Evolutionary conservation across 2,113 vertebrate genomes (phyloP).

Genomic region (Chiloscyllium plagiosum): DNA sequence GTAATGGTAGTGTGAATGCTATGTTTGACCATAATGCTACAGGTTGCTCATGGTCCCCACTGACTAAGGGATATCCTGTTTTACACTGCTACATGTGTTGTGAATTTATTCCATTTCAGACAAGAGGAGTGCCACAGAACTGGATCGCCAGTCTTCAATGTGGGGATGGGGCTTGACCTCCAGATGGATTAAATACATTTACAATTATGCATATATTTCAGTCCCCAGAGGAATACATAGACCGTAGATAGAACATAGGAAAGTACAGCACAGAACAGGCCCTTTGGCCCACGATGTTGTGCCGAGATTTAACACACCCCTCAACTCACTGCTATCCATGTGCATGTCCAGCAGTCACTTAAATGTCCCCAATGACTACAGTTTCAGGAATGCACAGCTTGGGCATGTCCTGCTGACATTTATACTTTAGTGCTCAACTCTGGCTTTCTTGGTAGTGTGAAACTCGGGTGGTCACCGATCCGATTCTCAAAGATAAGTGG

Average conservation of each 20-base stretch:
- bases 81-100: not conserved
- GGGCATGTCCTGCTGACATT: not conserved
- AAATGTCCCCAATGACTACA: too few species aligned
- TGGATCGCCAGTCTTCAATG: not conserved
- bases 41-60: not conserved
- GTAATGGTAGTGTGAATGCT: not conserved
- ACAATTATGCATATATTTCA: not conserved
- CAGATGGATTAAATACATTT: not conserved
- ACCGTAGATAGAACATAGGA: too few species aligned
- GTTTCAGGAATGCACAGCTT: not conserved
- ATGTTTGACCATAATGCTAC: not conserved
- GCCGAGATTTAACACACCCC: too few species aligned
- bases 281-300: too few species aligned
- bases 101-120: not conserved
- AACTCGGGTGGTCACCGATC: not conserved
- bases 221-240: not conserved
- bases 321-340: too few species aligned
- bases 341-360: too few species aligned
- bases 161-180: not conserved
- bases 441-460: not conserved
- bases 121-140: too few species aligned
- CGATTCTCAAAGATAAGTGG: not conserved
- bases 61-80: not conserved
- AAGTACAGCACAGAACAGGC: too few species aligned
- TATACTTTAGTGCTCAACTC: not conserved